phyloP scores from a whole-genome alignment of 2,113 vertebrate genomes.

The Apteryx mantelli region DNA sequence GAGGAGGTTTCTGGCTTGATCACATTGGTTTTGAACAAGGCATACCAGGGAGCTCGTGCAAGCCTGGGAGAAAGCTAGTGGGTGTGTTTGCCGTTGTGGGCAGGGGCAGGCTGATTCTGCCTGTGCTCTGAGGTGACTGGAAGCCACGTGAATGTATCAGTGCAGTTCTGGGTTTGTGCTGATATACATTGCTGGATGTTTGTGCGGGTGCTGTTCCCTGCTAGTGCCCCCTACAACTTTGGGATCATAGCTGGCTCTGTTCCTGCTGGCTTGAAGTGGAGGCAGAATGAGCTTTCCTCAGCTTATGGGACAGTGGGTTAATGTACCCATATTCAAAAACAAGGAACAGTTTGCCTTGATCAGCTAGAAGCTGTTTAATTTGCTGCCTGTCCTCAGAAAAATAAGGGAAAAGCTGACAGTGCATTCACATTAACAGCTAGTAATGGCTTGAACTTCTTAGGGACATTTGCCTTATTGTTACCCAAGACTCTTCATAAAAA shows the following conservation, averaged over 20 bases:
- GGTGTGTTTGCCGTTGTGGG: background rate
- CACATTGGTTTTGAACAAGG: background rate
- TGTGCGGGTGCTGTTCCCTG: background rate
- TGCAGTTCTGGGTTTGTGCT: background rate
- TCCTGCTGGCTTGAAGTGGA: background rate
- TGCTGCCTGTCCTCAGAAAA: background rate
- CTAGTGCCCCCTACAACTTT: background rate
- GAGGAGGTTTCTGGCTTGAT: background rate
- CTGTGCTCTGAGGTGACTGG: background rate
- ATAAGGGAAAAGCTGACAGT: background rate
- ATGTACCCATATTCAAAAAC: background rate
- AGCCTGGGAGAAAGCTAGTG: background rate
- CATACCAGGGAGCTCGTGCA: background rate
- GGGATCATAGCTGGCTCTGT: background rate
- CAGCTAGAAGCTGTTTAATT: background rate
- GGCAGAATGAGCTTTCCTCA: background rate
- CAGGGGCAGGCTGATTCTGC: background rate
- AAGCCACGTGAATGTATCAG: accelerated
- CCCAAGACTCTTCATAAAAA: background rate
- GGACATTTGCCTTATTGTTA: background rate
- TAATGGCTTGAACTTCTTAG: background rate
- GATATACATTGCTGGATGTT: background rate
- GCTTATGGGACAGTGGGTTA: accelerated
- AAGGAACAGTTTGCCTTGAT: background rate
- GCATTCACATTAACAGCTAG: background rate